phyloP scores from a whole-genome alignment of 2,113 vertebrate species.

The Epinephelus fuscoguttatus region DNA sequence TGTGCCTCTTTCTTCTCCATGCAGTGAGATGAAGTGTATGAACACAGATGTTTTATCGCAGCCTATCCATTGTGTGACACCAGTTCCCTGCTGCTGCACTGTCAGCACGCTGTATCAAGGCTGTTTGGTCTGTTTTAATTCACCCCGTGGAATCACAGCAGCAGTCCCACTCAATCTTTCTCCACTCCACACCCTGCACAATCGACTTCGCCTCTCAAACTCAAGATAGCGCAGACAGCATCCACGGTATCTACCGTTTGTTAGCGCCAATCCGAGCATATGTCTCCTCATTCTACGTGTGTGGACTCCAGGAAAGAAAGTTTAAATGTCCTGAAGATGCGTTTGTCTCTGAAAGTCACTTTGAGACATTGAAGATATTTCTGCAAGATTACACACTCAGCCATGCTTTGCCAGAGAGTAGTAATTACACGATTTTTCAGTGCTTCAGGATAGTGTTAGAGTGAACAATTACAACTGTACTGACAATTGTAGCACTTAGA shows the following conservation, averaged over 20 bases:
- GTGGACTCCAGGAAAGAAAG: constrained; percentile 1
- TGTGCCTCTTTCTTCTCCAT: background rate
- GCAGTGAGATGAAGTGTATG: constrained; percentile 28
- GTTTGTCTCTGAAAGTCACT: background rate
- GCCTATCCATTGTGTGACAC: constrained; percentile 45
- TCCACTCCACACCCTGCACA: constrained; percentile 3
- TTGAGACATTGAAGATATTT: constrained; percentile 1
- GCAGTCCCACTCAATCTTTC: constrained; percentile 23
- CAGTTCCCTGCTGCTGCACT: constrained; percentile 50
- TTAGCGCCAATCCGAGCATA: background rate
- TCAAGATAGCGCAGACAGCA: background rate
- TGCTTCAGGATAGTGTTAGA: background rate
- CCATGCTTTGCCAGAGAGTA: background rate
- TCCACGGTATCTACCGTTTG: constrained; percentile 5
- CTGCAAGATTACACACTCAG: background rate
- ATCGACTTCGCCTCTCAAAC: constrained; percentile 6
- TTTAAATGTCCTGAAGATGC: constrained; percentile 17
- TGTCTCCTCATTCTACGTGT: background rate
- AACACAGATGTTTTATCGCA: constrained; percentile 53
- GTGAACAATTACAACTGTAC: background rate
- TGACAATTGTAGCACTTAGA: background rate
- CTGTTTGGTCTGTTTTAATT: constrained; percentile 56
- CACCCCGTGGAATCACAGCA: constrained; percentile 37
- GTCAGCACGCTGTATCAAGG: constrained; percentile 62
- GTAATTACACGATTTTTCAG: constrained; percentile 3